Base-by-base conservation (phyloP, 2,113 vertebrate genomes). In the Percopsis transmontana region DNA sequence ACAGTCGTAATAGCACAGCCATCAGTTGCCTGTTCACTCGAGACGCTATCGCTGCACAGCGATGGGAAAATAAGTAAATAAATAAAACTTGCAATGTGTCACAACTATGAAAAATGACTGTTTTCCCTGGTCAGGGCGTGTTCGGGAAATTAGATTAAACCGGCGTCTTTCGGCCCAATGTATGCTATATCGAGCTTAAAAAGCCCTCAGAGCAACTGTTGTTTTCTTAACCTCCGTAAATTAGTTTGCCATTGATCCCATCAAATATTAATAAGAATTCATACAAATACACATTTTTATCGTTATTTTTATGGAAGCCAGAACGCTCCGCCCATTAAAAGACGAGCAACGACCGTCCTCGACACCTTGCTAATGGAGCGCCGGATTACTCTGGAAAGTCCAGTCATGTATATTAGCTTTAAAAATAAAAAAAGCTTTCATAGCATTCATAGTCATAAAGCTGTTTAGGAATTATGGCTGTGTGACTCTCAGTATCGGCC, bases 351-450 rank as follows among this genome's bases (percentile, higher is more conserved):
- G 27, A 33, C 45, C 44, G 14, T n/a, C 14, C 27, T 33, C 27
- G 27, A 2, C 11, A 12, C 42, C 44, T 2, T 15, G 14, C 45
- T 16, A 47, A 6, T 47, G 27, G 27, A 33, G 27, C 27, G 8
- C 27, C 5, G 27, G 27, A 33, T 33, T 33, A 47, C 15, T n/a
- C 48, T 23, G 47, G 55, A 62, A n/a, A 19, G 18, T 14, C 2
- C 55, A 10, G 11, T 1, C 1, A 24, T 42, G 33, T n/a, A n/a
- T n/a, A n/a, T n/a, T n/a, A n/a, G n/a, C n/a, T n/a, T n/a, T n/a
- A n/a, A 55, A 66, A 51, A 81, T 83, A 80, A 85, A 82, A 77
- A 88, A 87, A 70, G 47, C 82, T 88, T 87, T 87, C 80, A 85
- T 63, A 70, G 47, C 82, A 87, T 87, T 87, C 80, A 85, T 63